Conservation (phyloP, 2,888 invertebrate species). For the Scaptomyza flava region DNA sequence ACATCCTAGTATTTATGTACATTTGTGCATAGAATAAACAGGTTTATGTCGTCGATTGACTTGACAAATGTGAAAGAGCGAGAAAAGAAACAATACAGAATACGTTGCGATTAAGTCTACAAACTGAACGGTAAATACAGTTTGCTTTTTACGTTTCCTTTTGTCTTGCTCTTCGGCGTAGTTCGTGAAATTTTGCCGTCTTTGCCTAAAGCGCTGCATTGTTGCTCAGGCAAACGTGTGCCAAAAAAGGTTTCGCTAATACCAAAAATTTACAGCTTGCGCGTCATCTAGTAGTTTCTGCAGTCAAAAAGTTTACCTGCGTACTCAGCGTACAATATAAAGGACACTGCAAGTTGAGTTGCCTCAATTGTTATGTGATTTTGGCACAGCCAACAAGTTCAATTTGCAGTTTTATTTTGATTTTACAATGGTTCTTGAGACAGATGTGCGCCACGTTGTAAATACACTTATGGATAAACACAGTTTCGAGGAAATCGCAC, state of each 20-base stretch:
- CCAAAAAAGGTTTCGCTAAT: conserved; percentile 26
- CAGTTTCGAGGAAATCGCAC: conserved; percentile 53
- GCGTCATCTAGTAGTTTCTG: conserved; percentile 10
- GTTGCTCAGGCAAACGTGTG: not conserved
- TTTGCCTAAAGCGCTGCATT: not conserved
- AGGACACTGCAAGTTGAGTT: not conserved
- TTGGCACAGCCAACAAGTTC: conserved; percentile 45
- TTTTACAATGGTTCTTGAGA: conserved; percentile 35
- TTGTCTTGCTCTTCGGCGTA: not conserved
- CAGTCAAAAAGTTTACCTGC: conserved; percentile 35
- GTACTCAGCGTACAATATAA: conserved; percentile 21
- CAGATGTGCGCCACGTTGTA: conserved; percentile 35
- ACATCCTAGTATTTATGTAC: too few relatives aligned
- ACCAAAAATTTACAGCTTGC: conserved; percentile 21
- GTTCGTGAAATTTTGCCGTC: not conserved
- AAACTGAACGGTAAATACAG: not conserved
- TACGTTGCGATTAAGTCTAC: not conserved
- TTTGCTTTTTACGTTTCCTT: not conserved
- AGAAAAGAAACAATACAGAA: not conserved
- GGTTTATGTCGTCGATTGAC: too few relatives aligned
- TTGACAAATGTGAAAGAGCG: not conserved
- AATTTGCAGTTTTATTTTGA: conserved; percentile 1
- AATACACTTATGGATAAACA: conserved; percentile 38
- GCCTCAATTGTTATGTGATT: conserved; percentile 32
- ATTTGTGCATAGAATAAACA: too few relatives aligned